These are phyloP conservation scores for Tauraco hartlaubi DNA, from an alignment of 2,797 vertebrate genomes.

Conservation along the genomic window DNA sequence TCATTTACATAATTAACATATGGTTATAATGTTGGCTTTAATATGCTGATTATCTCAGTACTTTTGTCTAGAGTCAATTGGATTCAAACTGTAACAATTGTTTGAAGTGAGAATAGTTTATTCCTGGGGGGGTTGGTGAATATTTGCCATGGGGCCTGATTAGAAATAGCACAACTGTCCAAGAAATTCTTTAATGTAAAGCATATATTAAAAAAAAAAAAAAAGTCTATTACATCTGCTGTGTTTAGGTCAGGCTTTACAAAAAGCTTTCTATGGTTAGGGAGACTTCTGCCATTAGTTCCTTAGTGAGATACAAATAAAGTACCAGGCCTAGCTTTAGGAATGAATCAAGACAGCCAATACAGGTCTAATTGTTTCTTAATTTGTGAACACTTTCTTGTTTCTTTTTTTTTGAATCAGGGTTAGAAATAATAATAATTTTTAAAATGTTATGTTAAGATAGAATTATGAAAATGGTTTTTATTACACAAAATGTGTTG, in stretches of 20 bases:
- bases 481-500: not conserved
- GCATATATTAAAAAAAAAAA: not conserved
- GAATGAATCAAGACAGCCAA: not conserved
- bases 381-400: not conserved
- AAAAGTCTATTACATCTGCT: not conserved
- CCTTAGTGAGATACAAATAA: not conserved
- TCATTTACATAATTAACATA: conserved; percentile 99
- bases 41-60: conserved; percentile 92
- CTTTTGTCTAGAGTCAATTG: conserved; percentile 90
- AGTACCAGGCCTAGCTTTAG: not conserved
- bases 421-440: not conserved
- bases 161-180: conserved; percentile 75
- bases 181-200: conserved; percentile 72
- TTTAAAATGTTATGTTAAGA: not conserved
- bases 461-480: not conserved
- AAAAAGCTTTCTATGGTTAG: not conserved
- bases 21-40: conserved; percentile 94
- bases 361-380: not conserved
- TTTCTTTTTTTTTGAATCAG: not conserved
- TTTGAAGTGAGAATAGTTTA: conserved; percentile 87
- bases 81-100: conserved; percentile 89
- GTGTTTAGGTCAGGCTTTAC: conserved; percentile 44
- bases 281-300: not conserved
- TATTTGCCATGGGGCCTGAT: conserved; percentile 78
- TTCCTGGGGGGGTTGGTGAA: conserved; percentile 78